phyloP scores from a whole-genome alignment of 2,113 vertebrate species.

The Heptranchias perlo region DNA sequence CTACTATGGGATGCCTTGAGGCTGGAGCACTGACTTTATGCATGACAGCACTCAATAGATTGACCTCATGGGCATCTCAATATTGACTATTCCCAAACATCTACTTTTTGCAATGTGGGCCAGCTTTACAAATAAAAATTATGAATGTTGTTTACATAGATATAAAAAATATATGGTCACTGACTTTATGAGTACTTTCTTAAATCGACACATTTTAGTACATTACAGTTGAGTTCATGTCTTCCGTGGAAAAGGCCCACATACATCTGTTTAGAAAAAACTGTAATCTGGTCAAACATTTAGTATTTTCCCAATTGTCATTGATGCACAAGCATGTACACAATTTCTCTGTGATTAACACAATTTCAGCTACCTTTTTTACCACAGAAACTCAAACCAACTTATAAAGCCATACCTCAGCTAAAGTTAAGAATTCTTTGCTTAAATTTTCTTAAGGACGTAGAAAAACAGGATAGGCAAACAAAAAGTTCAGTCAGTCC shows the following conservation, averaged over 20 bases:
- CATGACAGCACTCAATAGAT: background rate
- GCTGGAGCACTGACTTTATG: background rate
- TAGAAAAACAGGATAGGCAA: background rate
- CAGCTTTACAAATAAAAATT: background rate
- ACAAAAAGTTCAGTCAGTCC: too few relatives aligned
- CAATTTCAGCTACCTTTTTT: background rate
- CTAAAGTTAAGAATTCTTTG: background rate
- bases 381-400: background rate
- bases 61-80: background rate
- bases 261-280: background rate
- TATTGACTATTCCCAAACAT: constrained; percentile 23
- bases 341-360: background rate
- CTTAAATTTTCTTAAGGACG: background rate
- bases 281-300: background rate
- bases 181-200: background rate
- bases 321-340: background rate
- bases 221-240: background rate
- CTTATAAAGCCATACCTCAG: background rate
- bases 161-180: background rate
- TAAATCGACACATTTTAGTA: background rate
- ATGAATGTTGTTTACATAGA: background rate
- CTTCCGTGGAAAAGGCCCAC: background rate
- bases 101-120: background rate
- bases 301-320: background rate
- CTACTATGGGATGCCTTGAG: background rate